Evolutionary conservation across 2,797 vertebrate genomes (phyloP).

Genomic region (Arctocebus calabarensis): DNA sequence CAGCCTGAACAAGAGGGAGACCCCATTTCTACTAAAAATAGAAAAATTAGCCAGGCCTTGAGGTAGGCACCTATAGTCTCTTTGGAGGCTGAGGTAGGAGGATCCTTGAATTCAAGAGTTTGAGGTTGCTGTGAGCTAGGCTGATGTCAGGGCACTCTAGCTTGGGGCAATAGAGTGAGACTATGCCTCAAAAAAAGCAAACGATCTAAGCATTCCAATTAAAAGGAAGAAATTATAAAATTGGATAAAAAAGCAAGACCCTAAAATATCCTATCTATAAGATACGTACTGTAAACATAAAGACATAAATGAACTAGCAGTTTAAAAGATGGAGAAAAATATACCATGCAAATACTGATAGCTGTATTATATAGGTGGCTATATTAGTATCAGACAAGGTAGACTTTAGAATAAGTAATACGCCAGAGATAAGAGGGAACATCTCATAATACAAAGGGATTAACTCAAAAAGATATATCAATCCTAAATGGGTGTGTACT

Average conservation of each 20-base stretch:
- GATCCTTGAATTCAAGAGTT: too few relatives aligned
- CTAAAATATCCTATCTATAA: background rate
- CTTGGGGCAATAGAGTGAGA: too few relatives aligned
- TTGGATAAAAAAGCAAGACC: background rate
- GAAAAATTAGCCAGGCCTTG: too few relatives aligned
- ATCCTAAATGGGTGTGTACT: background rate
- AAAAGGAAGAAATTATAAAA: background rate
- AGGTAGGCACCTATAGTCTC: too few relatives aligned
- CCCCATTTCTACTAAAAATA: too few relatives aligned
- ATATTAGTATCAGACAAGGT: background rate
- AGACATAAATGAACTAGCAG: background rate
- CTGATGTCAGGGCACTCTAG: too few relatives aligned
- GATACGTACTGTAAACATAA: background rate
- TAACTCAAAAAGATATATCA: background rate
- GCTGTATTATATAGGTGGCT: background rate
- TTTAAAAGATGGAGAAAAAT: background rate
- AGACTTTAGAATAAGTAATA: background rate
- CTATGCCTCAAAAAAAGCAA: background rate
- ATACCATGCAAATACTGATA: background rate
- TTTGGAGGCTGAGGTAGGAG: too few relatives aligned
- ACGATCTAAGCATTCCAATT: background rate
- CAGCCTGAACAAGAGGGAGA: too few relatives aligned
- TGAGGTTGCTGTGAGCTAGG: too few relatives aligned
- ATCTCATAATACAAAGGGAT: background rate
- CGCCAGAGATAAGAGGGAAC: background rate